phyloP scores from a whole-genome alignment of 2,888 invertebrate genomes.

The Pammene aurita region DNA sequence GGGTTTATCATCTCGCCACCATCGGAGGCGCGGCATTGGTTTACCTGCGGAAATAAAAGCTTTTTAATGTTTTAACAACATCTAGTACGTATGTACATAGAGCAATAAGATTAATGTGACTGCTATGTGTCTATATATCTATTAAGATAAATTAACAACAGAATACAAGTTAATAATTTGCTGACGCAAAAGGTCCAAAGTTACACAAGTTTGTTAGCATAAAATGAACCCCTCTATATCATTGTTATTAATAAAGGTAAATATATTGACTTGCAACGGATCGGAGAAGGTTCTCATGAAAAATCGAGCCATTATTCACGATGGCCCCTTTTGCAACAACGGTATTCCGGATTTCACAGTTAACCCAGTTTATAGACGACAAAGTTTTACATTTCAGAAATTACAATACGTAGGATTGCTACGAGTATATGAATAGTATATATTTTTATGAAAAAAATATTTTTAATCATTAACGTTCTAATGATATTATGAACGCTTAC shows the following conservation, averaged over 20 bases:
- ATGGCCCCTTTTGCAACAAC: slow-evolving; percentile 31
- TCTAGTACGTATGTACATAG: too few species aligned
- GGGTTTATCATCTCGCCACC: slow-evolving; percentile 79
- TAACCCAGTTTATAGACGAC: slow-evolving; percentile 19
- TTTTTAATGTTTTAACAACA: neutral
- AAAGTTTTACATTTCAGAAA: slow-evolving; percentile 6
- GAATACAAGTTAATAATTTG: neutral
- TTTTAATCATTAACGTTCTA: too few species aligned
- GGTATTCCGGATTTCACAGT: slow-evolving; percentile 17
- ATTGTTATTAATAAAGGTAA: slow-evolving; percentile 13
- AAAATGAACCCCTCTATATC: neutral
- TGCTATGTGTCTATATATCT: too few species aligned
- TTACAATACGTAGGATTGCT: neutral
- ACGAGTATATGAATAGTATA: too few species aligned
- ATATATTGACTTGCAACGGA: slow-evolving; percentile 25
- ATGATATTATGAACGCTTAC: too few species aligned
- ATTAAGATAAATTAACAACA: too few species aligned
- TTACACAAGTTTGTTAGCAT: slow-evolving; percentile 10
- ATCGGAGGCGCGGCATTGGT: slow-evolving; percentile 75
- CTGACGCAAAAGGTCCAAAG: neutral
- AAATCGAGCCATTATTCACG: slow-evolving; percentile 31
- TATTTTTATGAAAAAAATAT: too few species aligned
- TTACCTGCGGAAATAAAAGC: slow-evolving; percentile 63
- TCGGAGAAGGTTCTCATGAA: slow-evolving; percentile 25
- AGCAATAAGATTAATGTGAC: too few species aligned